Conservation (phyloP, 2,113 vertebrate genomes). For the Hypocryptadius cinnamomeus region DNA sequence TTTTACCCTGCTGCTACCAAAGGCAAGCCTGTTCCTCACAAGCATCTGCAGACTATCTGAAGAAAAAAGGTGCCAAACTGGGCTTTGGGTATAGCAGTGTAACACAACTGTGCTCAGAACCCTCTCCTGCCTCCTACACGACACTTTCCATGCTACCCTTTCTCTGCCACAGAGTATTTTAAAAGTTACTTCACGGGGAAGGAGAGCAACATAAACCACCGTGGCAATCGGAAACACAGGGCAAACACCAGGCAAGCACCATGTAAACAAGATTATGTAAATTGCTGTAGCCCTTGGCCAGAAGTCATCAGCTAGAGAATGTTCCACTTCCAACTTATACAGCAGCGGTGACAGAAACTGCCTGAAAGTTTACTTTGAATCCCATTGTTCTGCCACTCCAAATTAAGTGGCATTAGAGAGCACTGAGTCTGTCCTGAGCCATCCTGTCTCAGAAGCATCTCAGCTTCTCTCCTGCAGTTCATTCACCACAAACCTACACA, state of each 20-base stretch:
- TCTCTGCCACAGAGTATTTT: background rate
- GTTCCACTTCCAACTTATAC: background rate
- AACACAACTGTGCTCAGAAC: background rate
- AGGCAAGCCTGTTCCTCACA: background rate
- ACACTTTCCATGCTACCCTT: background rate
- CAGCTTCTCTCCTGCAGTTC: background rate
- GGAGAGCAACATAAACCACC: background rate
- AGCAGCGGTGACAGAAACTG: background rate
- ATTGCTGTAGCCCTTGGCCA: background rate
- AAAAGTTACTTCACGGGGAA: background rate
- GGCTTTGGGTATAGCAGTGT: background rate
- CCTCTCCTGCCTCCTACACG: background rate
- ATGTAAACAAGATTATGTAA: background rate
- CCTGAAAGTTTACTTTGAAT: background rate
- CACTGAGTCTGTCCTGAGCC: background rate
- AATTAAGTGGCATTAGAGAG: background rate
- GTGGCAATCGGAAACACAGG: background rate
- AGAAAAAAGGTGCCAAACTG: background rate
- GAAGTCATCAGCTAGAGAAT: background rate
- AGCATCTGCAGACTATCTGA: background rate
- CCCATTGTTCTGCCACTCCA: background rate
- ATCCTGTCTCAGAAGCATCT: background rate
- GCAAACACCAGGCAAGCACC: background rate
- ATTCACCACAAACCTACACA: background rate
- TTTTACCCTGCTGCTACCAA: background rate